Base-by-base conservation (phyloP, 2,797 vertebrate species). In the Gymnodraco acuticeps region DNA sequence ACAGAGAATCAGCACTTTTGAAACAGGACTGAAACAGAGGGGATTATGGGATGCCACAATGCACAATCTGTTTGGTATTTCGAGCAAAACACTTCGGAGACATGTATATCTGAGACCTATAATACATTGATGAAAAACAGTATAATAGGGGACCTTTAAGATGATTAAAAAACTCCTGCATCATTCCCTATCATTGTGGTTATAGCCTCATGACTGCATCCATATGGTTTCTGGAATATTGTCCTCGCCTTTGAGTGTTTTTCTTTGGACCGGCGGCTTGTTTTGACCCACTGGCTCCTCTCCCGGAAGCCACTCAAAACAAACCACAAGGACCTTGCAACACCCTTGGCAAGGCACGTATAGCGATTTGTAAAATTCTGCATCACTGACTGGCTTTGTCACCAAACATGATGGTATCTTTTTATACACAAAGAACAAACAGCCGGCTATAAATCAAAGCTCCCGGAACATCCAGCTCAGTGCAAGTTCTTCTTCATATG, bases 281-380 rank as follows among this genome's bases (percentile, higher is more conserved):
- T 72, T 86, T 33, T 78, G 68, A 83, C 73, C 61, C 62, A 4
- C 47, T 85, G 82, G 80, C 86, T 84, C 16, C 9, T 50, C 56
- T 87, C 83, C 85, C 71, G 41, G 70, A 77, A 87, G 71, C 79
- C 80, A 80, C 79, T 86, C 71, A 77, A 64, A 72, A 58, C 19
- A 56, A 72, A 78, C 75, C 52, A 69, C 10, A 5, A 69, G 74
- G 64, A 84, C 82, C 73, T 82, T 87, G 73, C 65, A 80, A 4
- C 80, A 82, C 54, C 82, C 74, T 87, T 84, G 86, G 78, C 76
- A 67, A 54, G 14, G 47, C 63, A 27, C 63, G 64, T 77, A 78
- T 54, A 64, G 54, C 33, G 1, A 66, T 78, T 73, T 63, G 19
- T 61, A 84, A 19, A 85, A 59, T 77, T 46, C 53, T 41, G 23